A percentile compares a stretch with the other conserved stretches of the same genome.
Evolutionary conservation across 2,113 vertebrate species (phyloP).

Genomic region (Aramus guarauna): DNA sequence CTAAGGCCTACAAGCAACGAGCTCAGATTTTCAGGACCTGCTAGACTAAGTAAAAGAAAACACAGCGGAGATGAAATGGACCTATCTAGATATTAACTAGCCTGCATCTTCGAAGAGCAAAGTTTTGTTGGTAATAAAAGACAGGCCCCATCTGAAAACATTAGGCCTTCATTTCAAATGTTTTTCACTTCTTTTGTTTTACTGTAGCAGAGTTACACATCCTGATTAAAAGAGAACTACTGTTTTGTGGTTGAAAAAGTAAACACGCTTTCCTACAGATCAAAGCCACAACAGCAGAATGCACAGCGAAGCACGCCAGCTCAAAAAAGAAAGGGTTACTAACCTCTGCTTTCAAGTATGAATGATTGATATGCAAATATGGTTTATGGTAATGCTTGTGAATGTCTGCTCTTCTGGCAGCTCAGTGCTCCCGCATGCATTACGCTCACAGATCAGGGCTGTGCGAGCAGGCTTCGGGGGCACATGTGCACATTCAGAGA

Average conservation of each 20-base stretch:
- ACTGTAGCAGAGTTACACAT: background rate
- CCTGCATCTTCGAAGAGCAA: background rate
- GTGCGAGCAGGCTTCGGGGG: background rate
- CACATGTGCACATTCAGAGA: background rate
- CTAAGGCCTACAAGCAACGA: background rate
- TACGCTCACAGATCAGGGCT: background rate
- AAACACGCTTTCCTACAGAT: background rate
- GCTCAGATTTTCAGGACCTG: background rate
- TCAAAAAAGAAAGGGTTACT: constrained; percentile 38
- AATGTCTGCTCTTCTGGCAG: constrained; percentile 29
- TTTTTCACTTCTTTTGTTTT: background rate
- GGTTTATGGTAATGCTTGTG: background rate
- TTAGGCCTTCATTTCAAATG: background rate
- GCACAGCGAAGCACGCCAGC: background rate
- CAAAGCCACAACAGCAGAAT: background rate
- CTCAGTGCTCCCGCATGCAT: background rate
- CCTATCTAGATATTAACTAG: background rate
- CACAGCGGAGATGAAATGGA: background rate
- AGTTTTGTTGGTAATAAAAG: background rate
- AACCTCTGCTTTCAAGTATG: constrained; percentile 22
- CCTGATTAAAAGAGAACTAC: background rate
- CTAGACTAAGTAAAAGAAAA: background rate
- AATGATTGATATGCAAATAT: constrained; percentile 53
- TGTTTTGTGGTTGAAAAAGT: background rate
- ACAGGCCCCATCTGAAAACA: background rate